Base-by-base conservation (phyloP, 2,888 invertebrate genomes). In the Protonemura montana region DNA sequence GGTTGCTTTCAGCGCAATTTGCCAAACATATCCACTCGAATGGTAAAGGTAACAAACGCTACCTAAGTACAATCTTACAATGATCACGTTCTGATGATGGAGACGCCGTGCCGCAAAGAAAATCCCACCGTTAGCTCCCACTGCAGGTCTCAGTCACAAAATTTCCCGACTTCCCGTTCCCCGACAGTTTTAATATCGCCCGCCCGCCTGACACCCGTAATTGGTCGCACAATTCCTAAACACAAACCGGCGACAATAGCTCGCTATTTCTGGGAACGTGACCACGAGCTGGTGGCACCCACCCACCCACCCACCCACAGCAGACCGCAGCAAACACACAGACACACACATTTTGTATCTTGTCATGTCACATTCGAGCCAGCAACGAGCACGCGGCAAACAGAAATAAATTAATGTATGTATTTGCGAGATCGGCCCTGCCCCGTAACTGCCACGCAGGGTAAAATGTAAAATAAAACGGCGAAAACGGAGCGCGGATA, bases 361-460 rank as follows among this genome's bases (percentile, higher is more conserved):
- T 35, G 59, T 59, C 59, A 59, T 59, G 59, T 59, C 59, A 59
- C 59, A 59, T 59, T 59, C 59, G 59, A 21, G 59, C 59, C 59
- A 21, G 59, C 59, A 10, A 21, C 59, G 59, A 21, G 21, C 59
- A 59, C 35, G 59, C 21, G 21, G 13, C 59, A 59, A 10, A 59
- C 21, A 10, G 59, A 21, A 59, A 59, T 59, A 59, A 59, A 59
- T 59, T 5, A 41, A 41, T 41, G 41, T 5, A 41, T 41, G 59
- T 7, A 59, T 7, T 59, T 59, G 7, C 59, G 59, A 59, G 21
- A 21, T 21, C 6, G 21, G 59, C 59, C 59, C n/a, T n/a, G n/a
- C n/a, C n/a, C n/a, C 21, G 59, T 21, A 35, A 35, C 59, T 59
- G 59, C 59, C 41, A 59, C 59, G 21, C 6, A 1, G 59, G 59